Percentiles rank a stretch among this genome's conserved stretches.
Conservation (phyloP, 2,888 invertebrate species). For the Yponomeuta plumbellus region DNA sequence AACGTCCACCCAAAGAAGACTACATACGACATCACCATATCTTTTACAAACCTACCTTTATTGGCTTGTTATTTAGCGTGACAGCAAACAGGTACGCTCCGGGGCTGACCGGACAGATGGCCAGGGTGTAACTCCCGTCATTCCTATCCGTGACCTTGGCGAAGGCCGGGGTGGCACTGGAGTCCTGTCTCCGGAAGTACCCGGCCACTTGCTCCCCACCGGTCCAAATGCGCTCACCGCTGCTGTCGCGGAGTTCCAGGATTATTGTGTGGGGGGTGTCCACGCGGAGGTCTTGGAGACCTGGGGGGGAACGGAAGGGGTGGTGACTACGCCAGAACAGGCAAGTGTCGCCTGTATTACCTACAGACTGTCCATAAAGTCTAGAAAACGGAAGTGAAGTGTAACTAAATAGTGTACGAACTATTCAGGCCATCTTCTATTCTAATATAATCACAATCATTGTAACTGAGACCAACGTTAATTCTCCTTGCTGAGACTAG, state of each 20-base stretch:
- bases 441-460: too few relatives aligned
- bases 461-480: too few relatives aligned
- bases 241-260: conserved; percentile 78
- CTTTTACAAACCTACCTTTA: conserved; percentile 67
- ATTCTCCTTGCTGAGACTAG: too few relatives aligned
- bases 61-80: conserved; percentile 78
- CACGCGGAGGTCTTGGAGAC: conserved; percentile 77
- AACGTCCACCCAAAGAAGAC: too few relatives aligned
- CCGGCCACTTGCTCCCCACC: conserved; percentile 80
- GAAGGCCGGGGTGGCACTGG: conserved; percentile 54
- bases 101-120: conserved; percentile 78
- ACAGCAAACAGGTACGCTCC: conserved; percentile 79
- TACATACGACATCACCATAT: too few relatives aligned
- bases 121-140: conserved; percentile 80
- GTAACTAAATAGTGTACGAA: too few relatives aligned
- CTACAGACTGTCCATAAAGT: too few relatives aligned
- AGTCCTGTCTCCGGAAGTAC: conserved; percentile 61
- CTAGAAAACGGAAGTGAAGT: too few relatives aligned
- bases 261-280: conserved; percentile 78
- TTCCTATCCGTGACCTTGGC: conserved; percentile 77
- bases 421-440: too few relatives aligned
- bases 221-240: conserved; percentile 79
- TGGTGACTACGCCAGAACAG: background rate
- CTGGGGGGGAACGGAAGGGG: conserved; percentile 34
- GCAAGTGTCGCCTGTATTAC: too few relatives aligned